Base-by-base conservation (phyloP, 1,140 invertebrate species). In the Phenacoccus solenopsis region DNA sequence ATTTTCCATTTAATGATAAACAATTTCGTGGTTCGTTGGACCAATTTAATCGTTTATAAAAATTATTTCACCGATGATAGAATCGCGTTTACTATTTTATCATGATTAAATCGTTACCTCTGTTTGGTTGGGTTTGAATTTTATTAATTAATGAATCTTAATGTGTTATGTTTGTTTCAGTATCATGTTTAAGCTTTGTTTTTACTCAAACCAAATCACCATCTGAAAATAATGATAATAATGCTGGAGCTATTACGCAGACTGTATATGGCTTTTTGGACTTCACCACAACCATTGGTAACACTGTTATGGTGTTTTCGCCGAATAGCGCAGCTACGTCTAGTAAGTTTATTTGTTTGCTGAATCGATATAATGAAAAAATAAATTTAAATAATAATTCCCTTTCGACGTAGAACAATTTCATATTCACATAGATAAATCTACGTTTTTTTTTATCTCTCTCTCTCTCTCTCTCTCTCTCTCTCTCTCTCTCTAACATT, bases 211-310 rank as follows among this genome's bases (percentile, higher is more conserved):
- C 5, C 16, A 16, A 10, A 24, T 10, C 21, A 64, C 5, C 25
- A 64, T 20, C 59, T 25, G 22, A 64, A 64, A 64, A 25, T 64
- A 27, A 25, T 16, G 20, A 20, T 64, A 22, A 64, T 16, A 64
- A 25, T 64, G 59, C 20, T 24, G 25, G 20, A 27, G 2, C 59
- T 24, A 68, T 68, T 10, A 83, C 82, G 2, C 90, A 92, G 78
- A 93, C 90, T 0, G 90, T 94, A n/a, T 91, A 93, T 74, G 91
- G 91, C 13, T 94, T 94, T 78, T 79, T 92, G 28, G 90, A 93
- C 78, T 94, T 93, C 76, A 90, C 89, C 2, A 94, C 91, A 0
- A 93, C 90, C 0, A 91, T 94, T 74, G 90, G 89, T 38, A 90
- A 92, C 74, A 94, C 91, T 9, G 88, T 93, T 21, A 93, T 94